Percentiles rank a stretch among this genome's conserved stretches.
Conservation (phyloP, 2,797 vertebrate species). For the Artibeus lituratus region DNA sequence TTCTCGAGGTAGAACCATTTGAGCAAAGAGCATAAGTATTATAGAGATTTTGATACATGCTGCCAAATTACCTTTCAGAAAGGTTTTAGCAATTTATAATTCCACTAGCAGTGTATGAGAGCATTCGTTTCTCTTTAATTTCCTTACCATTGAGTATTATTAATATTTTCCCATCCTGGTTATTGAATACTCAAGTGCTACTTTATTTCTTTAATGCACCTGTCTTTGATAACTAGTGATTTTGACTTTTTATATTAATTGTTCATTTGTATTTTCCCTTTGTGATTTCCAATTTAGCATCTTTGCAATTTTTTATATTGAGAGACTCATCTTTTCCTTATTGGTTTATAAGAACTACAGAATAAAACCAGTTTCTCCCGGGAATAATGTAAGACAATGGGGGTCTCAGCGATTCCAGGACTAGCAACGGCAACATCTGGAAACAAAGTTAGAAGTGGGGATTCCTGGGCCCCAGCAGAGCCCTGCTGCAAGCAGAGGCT, state of each 20-base stretch:
- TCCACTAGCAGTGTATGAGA: conserved; percentile 17
- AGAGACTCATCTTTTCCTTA: background rate
- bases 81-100: conserved; percentile 54
- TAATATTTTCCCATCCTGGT: background rate
- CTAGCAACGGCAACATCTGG: background rate
- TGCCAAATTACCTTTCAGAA: conserved; percentile 53
- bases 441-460: background rate
- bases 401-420: background rate
- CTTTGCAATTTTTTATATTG: background rate
- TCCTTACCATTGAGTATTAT: background rate
- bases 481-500: background rate
- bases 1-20: conserved; percentile 38
- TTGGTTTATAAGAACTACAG: background rate
- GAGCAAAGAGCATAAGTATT: conserved; percentile 11
- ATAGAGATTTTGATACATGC: background rate
- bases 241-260: conserved; percentile 16
- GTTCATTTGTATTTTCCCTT: background rate
- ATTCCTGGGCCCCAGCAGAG: background rate
- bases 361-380: background rate
- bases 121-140: background rate
- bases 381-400: background rate
- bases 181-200: background rate
- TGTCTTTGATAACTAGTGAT: background rate
- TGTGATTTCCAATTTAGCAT: background rate
- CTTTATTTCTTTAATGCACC: background rate